A percentile compares a stretch with the other conserved stretches of the same genome.
Evolutionary conservation across 2,113 vertebrate species (phyloP).

Genomic region (Pangasianodon hypophthalmus): DNA sequence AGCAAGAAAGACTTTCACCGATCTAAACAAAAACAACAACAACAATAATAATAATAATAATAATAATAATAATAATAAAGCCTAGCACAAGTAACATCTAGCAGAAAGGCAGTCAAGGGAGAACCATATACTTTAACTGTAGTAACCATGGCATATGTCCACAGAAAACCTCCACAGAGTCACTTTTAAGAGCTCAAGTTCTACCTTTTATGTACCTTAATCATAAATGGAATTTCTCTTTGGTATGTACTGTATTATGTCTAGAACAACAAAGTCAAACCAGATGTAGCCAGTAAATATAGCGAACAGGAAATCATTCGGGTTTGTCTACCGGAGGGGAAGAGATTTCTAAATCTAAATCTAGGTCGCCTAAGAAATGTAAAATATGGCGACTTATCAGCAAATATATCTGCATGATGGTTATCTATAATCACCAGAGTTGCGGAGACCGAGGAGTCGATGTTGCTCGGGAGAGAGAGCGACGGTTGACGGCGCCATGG

Average conservation of each 20-base stretch:
- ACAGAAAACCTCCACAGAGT: neutral
- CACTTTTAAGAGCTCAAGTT: neutral
- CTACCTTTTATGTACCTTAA: neutral
- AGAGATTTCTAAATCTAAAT: neutral
- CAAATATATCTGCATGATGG: neutral
- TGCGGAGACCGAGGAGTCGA: conserved; percentile 80
- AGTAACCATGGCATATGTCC: neutral
- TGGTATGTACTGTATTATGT: neutral
- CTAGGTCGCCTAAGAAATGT: neutral
- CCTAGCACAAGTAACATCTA: no score
- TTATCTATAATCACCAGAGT: conserved; percentile 66
- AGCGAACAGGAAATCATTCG: neutral
- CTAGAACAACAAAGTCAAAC: neutral
- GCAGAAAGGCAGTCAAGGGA: no score
- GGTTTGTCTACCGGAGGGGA: neutral
- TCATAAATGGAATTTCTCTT: neutral
- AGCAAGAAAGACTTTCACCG: neutral
- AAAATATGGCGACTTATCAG: neutral
- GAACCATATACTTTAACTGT: neutral
- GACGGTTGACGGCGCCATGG: conserved; percentile 82
- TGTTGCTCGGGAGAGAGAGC: conserved; percentile 83
- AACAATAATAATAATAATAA: no score
- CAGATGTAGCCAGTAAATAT: neutral
- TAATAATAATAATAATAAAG: no score
- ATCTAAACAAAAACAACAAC: no score